Conservation (phyloP, 2,888 invertebrate genomes). For the Zele albiditarsus region DNA sequence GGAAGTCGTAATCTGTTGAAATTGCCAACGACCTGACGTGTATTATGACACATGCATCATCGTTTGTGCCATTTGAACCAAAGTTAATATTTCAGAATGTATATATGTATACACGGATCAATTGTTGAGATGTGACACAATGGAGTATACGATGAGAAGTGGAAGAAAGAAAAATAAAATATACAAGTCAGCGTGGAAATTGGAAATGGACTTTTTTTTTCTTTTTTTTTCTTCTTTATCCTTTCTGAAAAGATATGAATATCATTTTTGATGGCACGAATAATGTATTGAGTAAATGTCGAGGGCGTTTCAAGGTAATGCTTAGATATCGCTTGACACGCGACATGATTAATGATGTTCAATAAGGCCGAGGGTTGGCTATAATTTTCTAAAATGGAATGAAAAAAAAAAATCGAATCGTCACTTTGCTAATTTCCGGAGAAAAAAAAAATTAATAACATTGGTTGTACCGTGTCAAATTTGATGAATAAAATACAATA, state of each 20-base stretch:
- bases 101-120: background rate
- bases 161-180: background rate
- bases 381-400: background rate
- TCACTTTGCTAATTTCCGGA: conserved; percentile 11
- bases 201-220: background rate
- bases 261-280: conserved; percentile 3
- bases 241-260: background rate
- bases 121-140: background rate
- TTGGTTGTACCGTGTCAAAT: background rate
- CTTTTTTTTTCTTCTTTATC: background rate
- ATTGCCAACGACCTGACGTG: conserved; percentile 18
- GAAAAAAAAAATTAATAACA: conserved; percentile 10
- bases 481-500: conserved; percentile 11
- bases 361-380: background rate
- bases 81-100: background rate
- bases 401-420: conserved; percentile 13
- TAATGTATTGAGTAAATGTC: conserved; percentile 14
- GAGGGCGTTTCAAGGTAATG: conserved; percentile 10
- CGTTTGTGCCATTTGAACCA: conserved; percentile 56
- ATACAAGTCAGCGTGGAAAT: background rate
- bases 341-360: conserved; percentile 14
- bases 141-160: background rate
- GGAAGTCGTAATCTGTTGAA: conserved; percentile 30
- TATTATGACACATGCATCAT: conserved; percentile 56
- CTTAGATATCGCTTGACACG: background rate